phyloP scores from a whole-genome alignment of 2,888 invertebrate genomes.

The Dynastes maya region DNA sequence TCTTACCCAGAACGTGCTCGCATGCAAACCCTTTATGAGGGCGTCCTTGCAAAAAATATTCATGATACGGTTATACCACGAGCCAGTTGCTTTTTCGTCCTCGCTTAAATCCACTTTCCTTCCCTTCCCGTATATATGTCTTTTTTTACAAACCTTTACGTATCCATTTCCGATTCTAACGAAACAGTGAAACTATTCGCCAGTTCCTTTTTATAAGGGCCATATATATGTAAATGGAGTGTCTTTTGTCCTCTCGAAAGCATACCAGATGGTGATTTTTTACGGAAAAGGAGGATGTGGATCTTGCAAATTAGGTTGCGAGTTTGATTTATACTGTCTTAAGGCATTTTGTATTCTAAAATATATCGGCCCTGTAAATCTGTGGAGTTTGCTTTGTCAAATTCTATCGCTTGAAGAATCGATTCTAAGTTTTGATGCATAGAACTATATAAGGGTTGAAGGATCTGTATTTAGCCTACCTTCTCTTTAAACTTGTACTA shows the following conservation, averaged over 20 bases:
- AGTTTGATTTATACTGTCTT: constrained; percentile 37
- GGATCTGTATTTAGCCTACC: too few species aligned
- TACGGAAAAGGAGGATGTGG: constrained; percentile 36
- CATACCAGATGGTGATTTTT: constrained; percentile 36
- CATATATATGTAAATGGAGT: constrained; percentile 46
- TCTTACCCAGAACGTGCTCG: neutral
- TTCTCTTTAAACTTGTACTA: too few species aligned
- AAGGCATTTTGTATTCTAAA: constrained; percentile 32
- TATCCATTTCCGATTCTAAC: constrained; percentile 46
- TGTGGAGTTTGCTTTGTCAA: constrained; percentile 1
- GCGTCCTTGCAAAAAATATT: constrained; percentile 38
- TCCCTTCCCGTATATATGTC: constrained; percentile 28
- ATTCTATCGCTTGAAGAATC: constrained; percentile 9
- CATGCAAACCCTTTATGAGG: constrained; percentile 30
- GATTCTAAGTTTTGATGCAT: neutral
- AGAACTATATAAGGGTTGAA: neutral
- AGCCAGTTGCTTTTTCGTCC: constrained; percentile 34
- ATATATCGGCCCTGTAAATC: constrained; percentile 20
- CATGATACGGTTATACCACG: constrained; percentile 38
- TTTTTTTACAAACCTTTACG: constrained; percentile 44
- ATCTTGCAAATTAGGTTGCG: constrained; percentile 39
- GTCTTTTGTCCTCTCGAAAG: constrained; percentile 43
- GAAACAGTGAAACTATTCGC: constrained; percentile 46
- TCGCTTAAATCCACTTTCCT: constrained; percentile 30
- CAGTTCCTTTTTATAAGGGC: constrained; percentile 44